Evolutionary conservation across 2,797 vertebrate species (phyloP), one percentile per base, ranked within the genome.

Genomic region (Erithacus rubecula): DNA sequence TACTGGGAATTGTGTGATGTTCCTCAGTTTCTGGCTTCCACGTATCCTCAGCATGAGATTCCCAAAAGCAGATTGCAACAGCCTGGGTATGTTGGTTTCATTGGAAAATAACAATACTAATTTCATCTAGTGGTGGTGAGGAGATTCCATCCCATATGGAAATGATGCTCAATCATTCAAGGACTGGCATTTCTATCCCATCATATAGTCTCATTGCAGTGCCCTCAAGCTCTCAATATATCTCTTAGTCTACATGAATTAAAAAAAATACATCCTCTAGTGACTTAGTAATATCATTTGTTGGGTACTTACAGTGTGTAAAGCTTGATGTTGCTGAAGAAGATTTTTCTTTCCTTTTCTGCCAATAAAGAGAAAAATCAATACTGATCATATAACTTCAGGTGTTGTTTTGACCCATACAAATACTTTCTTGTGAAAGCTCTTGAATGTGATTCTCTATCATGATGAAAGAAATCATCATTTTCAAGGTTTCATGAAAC

Each of bases 171-270:
- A 59, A 51, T 41, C 15, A 36, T 37, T 52, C 27, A 72, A 20
- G 6, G 16, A 36, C 7, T 34, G 6, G 4, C 27, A 64, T 60
- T 78, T 60, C 49, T 71, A 37, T 19, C 4, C 4, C 29, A 51
- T 72, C 16, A n/a, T 0, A 1, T 24, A 84, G 20, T 22, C 9
- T 36, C 3, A 55, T 11, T 20, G 17, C 32, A 34, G 11, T 8
- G 10, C 1, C 6, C 3, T 41, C 30, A 20, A 69, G 5, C 15
- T 74, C 26, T 44, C 15, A n/a, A 14, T 44, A n/a, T 6, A 29
- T 13, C 6, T 52, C 17, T 52, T 37, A 55, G 10, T 0, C 3
- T 10, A 4, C 11, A 17, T 30, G 5, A 70, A 53, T 51, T 49
- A 55, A 41, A 49, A 26, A 15, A 17, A 32, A 26, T n/a, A n/a